A percentile compares a stretch with the other conserved stretches of the same genome.
Evolutionary conservation across 2,113 vertebrate species (phyloP).

Genomic region (Cyprinodon tularosa): DNA sequence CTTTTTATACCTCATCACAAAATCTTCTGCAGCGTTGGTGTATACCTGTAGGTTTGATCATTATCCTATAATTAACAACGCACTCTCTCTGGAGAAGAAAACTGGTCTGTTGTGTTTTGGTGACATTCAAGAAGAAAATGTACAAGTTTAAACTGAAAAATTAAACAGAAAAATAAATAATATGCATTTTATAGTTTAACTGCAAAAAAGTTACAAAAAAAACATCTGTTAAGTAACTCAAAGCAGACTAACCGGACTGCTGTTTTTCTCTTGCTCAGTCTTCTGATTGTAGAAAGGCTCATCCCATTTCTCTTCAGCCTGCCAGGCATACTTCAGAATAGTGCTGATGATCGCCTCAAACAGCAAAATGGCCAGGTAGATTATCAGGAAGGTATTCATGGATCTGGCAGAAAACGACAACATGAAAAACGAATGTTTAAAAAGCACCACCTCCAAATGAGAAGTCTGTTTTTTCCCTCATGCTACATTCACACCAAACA

Average conservation of each 20-base stretch:
- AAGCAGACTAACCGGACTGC: conserved; percentile 79
- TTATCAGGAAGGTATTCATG: conserved; percentile 98
- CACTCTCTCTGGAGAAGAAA: neutral
- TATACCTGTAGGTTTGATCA: neutral
- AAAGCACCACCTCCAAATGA: neutral
- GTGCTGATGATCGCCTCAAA: conserved; percentile 95
- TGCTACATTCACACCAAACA: too few species aligned
- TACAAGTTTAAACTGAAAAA: neutral
- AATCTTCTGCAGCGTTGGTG: conserved; percentile 14
- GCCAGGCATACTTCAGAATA: conserved; percentile 96
- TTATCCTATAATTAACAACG: conserved; percentile 2
- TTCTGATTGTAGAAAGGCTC: conserved; percentile 96
- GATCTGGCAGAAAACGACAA: conserved; percentile 80
- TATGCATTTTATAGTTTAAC: neutral
- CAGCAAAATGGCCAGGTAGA: conserved; percentile 95
- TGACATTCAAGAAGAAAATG: neutral
- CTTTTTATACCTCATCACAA: conserved; percentile 40
- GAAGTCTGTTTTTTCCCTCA: neutral
- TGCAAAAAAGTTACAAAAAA: conserved; percentile 13
- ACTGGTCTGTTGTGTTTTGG: neutral
- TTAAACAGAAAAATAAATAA: conserved; percentile 23
- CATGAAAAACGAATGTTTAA: neutral
- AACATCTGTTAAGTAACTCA: neutral
- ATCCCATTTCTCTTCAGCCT: conserved; percentile 91
- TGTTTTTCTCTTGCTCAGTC: conserved; percentile 94